phyloP scores from a whole-genome alignment of 1,140 invertebrate genomes.

The Harlomillsia oculata region DNA sequence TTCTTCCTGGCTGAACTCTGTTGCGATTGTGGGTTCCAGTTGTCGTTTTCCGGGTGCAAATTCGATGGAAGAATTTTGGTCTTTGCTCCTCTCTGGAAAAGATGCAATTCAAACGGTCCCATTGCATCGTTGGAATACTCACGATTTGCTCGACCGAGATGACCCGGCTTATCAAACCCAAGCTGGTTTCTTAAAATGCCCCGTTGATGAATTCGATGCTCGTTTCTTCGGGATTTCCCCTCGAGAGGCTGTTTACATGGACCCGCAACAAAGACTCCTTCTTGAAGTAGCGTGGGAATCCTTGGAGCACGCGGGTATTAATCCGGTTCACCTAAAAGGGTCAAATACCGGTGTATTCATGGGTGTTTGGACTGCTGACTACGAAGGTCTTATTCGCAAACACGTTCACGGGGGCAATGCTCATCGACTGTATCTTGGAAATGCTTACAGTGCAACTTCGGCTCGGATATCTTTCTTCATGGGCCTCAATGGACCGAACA shows the following conservation, averaged over 20 bases:
- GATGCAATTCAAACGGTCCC: background rate
- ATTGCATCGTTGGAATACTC: background rate
- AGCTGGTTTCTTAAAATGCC: constrained; percentile 3
- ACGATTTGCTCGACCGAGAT: background rate
- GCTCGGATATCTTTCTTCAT: constrained; percentile 12
- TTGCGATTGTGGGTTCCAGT: background rate
- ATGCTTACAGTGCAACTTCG: constrained; percentile 14
- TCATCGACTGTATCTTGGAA: constrained; percentile 16
- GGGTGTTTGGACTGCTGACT: constrained; percentile 74
- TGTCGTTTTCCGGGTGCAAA: constrained; percentile 3
- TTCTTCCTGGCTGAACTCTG: too few species aligned
- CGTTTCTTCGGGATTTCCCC: constrained; percentile 46
- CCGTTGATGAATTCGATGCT: constrained; percentile 42
- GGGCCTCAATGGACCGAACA: constrained; percentile 20
- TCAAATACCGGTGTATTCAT: constrained; percentile 82
- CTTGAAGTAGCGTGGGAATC: constrained; percentile 4
- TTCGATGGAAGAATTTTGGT: constrained; percentile 1
- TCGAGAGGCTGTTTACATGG: constrained; percentile 46
- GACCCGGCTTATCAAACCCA: background rate
- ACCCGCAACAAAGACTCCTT: constrained; percentile 1
- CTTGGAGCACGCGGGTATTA: constrained; percentile 49
- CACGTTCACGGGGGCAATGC: background rate
- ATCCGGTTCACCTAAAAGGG: constrained; percentile 66
- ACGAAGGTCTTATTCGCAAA: constrained; percentile 42
- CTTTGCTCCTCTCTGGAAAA: background rate